phyloP scores from a whole-genome alignment of 2,113 vertebrate genomes.

The Meles meles region DNA sequence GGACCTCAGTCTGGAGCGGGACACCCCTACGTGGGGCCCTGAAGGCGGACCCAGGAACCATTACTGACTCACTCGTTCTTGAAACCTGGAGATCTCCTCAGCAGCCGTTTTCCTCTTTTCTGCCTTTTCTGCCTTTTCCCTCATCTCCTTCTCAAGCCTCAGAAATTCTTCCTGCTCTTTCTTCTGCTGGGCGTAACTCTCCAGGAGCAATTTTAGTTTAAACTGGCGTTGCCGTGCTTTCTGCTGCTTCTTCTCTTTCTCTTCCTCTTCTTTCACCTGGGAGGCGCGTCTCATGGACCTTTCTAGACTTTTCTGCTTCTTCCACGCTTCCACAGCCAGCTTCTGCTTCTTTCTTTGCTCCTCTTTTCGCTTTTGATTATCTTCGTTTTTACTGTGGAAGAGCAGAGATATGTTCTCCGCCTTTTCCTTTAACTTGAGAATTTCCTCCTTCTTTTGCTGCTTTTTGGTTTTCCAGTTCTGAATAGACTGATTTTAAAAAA shows the following conservation, averaged over 20 bases:
- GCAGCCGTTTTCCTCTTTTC: conserved; percentile 81
- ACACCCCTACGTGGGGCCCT: neutral
- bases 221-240: conserved; percentile 81
- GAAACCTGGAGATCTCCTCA: conserved; percentile 85
- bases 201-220: conserved; percentile 84
- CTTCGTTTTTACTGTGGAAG: conserved; percentile 65
- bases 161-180: conserved; percentile 84
- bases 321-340: conserved; percentile 84
- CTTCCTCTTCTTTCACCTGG: conserved; percentile 81
- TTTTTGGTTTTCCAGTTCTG: conserved; percentile 88
- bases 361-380: conserved; percentile 80
- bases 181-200: conserved; percentile 82
- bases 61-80: conserved; percentile 83
- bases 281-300: conserved; percentile 80
- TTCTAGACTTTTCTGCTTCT: conserved; percentile 81
- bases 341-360: conserved; percentile 82
- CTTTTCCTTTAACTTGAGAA: conserved; percentile 82
- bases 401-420: conserved; percentile 67
- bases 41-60: neutral
- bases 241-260: conserved; percentile 79
- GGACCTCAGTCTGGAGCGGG: neutral
- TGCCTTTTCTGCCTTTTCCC: conserved; percentile 80
- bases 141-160: conserved; percentile 78
- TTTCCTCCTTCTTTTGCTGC: conserved; percentile 79
- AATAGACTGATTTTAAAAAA: conserved; percentile 85